Evolutionary conservation across 2,888 invertebrate genomes (phyloP), one percentile per base, ranked within the genome.

Genomic region (Psylliodes chrysocephalus): DNA sequence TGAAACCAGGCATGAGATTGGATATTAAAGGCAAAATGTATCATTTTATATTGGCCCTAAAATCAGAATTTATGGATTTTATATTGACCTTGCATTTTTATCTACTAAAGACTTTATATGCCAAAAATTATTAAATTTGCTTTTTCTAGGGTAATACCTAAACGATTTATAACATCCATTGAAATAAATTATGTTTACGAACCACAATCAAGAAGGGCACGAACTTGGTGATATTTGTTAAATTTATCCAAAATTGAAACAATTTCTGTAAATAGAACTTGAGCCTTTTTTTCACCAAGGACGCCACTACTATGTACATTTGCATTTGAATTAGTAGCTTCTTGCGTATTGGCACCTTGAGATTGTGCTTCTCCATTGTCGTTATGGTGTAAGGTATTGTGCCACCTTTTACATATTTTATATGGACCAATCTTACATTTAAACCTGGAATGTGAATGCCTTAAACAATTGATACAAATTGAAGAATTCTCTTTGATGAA

Each of bases 141-240:
- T 8, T 46, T n/a, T 14, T 51, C 49, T 19, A 40, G 18, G 10
- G 30, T 14, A 28, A 55, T 18, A 30, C 19, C 15, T 15, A 62
- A 42, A 19, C 14, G 47, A 19, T 14, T 55, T 40, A 25, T n/a
- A 18, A 18, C 14, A 4, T 17, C 22, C 8, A 54, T 54, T 1
- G 54, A 40, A 22, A 65, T 61, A 12, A 61, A 61, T 1, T 53
- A 61, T 30, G 47, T 61, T 60, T 60, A 52, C 14, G 51, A 60
- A 3, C 51, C 44, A 40, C 60, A 60, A 42, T 60, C 60, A 25
- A 60, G 46, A 15, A 60, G 52, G 10, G 44, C 44, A 2, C 60
- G 40, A 28, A 46, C 15, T 35, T 30, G 19, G 7, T 35, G 28
- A 18, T 30, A 47, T 18, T 47, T 46, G 19, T 33, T 46, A 17